Conservation (phyloP, 1,140 invertebrate species). For the Halesus radiatus region DNA sequence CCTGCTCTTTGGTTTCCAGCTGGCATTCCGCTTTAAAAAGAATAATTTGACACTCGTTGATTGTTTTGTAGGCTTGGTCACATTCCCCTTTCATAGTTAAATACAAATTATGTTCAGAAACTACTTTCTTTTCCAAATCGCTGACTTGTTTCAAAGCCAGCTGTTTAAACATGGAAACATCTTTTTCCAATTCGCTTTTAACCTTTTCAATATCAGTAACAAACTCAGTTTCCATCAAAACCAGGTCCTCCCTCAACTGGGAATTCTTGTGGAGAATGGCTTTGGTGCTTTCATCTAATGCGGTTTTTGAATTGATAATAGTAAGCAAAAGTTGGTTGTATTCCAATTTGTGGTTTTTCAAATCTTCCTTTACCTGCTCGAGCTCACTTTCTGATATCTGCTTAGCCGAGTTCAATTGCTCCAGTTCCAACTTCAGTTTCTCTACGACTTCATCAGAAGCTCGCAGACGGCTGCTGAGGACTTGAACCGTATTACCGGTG, state of each 20-base stretch:
- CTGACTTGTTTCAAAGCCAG: background rate
- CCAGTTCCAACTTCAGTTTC: too few relatives aligned
- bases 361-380: conserved; percentile 25
- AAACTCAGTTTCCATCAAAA: conserved; percentile 30
- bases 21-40: conserved; percentile 42
- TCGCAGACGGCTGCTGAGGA: too few relatives aligned
- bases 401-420: background rate
- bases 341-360: conserved; percentile 44
- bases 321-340: conserved; percentile 46
- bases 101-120: conserved; percentile 34
- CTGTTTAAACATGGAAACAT: conserved; percentile 44
- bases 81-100: conserved; percentile 45
- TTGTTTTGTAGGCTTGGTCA: conserved; percentile 43
- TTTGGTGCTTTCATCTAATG: conserved; percentile 49
- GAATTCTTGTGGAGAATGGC: conserved; percentile 43
- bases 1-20: conserved; percentile 53
- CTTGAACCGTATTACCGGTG: too few relatives aligned
- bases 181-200: conserved; percentile 36
- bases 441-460: background rate
- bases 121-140: conserved; percentile 33
- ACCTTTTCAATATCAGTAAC: conserved; percentile 26
- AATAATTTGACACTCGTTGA: conserved; percentile 43
- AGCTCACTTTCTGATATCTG: conserved; percentile 19
- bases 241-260: background rate
- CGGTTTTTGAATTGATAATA: conserved; percentile 47